Conservation (phyloP, 2,113 vertebrate species). For the Hippocampus barbouri region DNA sequence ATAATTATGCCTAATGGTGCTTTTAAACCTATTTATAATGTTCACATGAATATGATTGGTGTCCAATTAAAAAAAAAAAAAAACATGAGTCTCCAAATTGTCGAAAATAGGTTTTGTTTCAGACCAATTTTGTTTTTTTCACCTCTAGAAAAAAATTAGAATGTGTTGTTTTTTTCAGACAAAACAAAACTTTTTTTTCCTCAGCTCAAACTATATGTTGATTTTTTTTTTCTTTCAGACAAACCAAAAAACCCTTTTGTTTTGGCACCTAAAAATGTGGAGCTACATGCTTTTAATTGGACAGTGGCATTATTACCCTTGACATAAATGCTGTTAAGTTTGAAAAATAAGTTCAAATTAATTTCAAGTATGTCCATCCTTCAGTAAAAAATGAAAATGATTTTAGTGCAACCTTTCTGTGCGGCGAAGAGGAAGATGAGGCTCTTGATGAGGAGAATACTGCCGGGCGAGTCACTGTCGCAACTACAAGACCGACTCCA, state of each 20-base stretch:
- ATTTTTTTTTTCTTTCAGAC: not conserved
- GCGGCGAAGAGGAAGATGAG: slow-evolving; percentile 16
- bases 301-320: not conserved
- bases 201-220: not conserved
- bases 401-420: slow-evolving; percentile 1
- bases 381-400: not conserved
- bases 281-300: not conserved
- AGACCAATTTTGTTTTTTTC: not conserved
- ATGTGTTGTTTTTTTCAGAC: not conserved
- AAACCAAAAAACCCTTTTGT: not conserved
- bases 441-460: slow-evolving; percentile 20
- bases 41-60: not conserved
- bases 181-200: not conserved
- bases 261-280: not conserved
- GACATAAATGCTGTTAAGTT: not conserved
- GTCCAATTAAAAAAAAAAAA: not conserved
- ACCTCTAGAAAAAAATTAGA: too few relatives aligned
- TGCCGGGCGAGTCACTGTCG: not conserved
- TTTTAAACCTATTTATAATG: not conserved
- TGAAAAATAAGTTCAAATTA: not conserved
- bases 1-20: not conserved
- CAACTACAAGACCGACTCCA: slow-evolving; percentile 73
- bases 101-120: not conserved
- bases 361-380: slow-evolving; percentile 9
- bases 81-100: not conserved